phyloP scores from a whole-genome alignment of 1,140 invertebrate species.

The Tribolium madens region DNA sequence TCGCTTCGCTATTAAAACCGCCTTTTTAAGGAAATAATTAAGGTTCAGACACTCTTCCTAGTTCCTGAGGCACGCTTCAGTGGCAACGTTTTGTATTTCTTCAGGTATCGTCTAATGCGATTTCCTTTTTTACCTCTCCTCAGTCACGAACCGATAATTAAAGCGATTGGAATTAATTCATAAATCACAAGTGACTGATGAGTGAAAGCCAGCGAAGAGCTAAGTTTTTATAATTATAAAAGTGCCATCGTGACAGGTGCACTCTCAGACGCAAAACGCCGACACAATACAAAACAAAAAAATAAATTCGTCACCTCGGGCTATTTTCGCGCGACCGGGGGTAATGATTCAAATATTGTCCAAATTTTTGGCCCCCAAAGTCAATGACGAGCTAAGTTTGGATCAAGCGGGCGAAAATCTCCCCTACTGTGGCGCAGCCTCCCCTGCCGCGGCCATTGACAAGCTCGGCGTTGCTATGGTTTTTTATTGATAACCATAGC shows the following conservation, averaged over 20 bases:
- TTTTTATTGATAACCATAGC: too few relatives aligned
- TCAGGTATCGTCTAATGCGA: background rate
- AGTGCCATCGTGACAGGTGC: background rate
- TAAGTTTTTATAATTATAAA: background rate
- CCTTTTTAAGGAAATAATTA: conserved; percentile 25
- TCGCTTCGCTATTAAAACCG: background rate
- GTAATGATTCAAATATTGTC: conserved; percentile 27
- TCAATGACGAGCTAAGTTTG: conserved; percentile 16
- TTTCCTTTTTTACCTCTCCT: background rate
- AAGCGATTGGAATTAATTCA: conserved; percentile 8
- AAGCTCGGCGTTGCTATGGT: background rate
- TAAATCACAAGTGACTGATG: conserved; percentile 11
- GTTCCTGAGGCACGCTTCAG: conserved; percentile 10
- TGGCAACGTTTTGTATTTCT: conserved; percentile 4
- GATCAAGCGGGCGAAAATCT: background rate
- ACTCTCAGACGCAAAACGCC: background rate
- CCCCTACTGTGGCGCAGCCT: background rate
- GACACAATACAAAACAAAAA: background rate
- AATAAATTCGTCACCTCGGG: conserved; percentile 13
- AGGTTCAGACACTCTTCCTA: conserved; percentile 5
- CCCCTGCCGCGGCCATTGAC: background rate
- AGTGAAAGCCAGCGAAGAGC: background rate
- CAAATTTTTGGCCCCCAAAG: background rate
- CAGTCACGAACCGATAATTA: conserved; percentile 4
- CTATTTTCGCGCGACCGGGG: background rate